phyloP scores from a whole-genome alignment of 2,113 vertebrate species.

The Psilopogon haemacephalus region DNA sequence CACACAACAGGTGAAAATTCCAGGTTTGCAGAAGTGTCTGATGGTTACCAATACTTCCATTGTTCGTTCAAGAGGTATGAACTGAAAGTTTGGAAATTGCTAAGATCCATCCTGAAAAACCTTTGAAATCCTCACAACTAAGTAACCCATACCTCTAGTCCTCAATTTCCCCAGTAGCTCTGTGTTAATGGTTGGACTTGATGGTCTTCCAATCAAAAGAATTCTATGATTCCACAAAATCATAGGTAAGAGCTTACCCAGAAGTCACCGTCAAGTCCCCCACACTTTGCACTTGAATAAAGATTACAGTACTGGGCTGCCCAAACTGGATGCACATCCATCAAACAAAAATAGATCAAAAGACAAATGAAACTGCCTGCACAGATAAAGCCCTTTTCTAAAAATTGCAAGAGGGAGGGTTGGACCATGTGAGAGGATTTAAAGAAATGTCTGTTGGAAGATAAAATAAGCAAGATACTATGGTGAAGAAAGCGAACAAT shows the following conservation, averaged over 20 bases:
- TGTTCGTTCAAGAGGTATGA: neutral
- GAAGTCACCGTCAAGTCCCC: neutral
- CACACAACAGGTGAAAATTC: neutral
- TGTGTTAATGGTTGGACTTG: too few relatives aligned
- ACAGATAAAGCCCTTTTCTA: constrained; percentile 54
- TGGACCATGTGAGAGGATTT: neutral
- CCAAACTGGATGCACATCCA: neutral
- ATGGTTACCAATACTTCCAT: neutral
- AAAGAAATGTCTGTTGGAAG: constrained; percentile 59
- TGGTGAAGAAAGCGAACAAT: constrained; percentile 47
- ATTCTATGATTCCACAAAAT: neutral
- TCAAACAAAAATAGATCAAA: constrained; percentile 28
- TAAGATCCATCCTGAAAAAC: neutral
- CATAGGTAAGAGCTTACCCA: neutral
- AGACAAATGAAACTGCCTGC: constrained; percentile 38
- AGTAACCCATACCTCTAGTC: neutral
- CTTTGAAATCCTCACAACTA: neutral
- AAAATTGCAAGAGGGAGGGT: constrained; percentile 16
- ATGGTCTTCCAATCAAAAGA: too few relatives aligned
- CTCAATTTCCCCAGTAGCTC: neutral
- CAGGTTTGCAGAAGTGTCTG: neutral
- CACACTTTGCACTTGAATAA: neutral
- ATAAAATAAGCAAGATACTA: constrained; percentile 60
- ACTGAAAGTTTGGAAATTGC: neutral
- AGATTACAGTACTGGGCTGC: neutral